Evolutionary conservation across 2,888 invertebrate species (phyloP).

Genomic region (Sinohyriopsis cumingii): DNA sequence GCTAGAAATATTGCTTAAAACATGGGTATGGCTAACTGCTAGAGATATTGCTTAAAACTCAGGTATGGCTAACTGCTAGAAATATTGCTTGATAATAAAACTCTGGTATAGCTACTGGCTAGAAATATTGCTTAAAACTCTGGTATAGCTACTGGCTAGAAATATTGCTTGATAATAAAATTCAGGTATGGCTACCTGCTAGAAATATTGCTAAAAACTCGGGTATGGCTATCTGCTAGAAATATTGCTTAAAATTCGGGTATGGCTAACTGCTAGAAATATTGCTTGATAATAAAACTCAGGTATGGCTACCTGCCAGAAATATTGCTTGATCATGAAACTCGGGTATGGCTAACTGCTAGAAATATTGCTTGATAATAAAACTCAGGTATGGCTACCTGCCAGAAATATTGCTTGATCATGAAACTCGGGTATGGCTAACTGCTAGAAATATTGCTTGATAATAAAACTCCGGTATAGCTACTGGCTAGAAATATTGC

Average conservation of each 20-base stretch:
- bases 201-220: conserved; percentile 45
- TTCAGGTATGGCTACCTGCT: conserved; percentile 52
- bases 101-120: conserved; percentile 50
- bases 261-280: conserved; percentile 19
- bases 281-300: conserved; percentile 33
- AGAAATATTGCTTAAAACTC: conserved; percentile 45
- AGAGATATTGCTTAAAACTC: conserved; percentile 53
- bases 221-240: conserved; percentile 47
- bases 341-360: conserved; percentile 52
- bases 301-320: conserved; percentile 47
- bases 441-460: not conserved
- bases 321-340: conserved; percentile 9
- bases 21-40: too few relatives aligned
- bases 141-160: conserved; percentile 45
- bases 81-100: conserved; percentile 20
- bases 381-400: conserved; percentile 56
- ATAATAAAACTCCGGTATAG: conserved; percentile 57
- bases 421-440: conserved; percentile 56
- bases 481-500: not conserved
- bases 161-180: conserved; percentile 20
- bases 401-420: not conserved
- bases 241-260: conserved; percentile 58
- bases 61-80: conserved; percentile 47
- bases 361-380: conserved; percentile 9
- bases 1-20: not conserved